Conservation (phyloP, 2,888 invertebrate genomes). For the Sinhomidia bicolor region DNA sequence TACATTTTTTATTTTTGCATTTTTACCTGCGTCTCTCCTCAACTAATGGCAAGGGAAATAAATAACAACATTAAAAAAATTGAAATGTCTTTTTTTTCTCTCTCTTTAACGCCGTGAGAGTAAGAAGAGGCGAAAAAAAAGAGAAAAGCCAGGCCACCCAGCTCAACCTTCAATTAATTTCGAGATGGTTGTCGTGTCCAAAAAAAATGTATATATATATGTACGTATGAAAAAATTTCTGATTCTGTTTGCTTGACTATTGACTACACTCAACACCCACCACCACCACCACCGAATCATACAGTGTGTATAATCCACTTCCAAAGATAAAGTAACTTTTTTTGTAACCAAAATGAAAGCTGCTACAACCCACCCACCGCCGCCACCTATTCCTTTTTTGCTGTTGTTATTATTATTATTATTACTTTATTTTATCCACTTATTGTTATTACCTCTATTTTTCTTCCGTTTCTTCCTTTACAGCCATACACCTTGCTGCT, state of each 20-base stretch:
- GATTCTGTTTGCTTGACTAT: slow-evolving; percentile 6
- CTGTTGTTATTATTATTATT: neutral
- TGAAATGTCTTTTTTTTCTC: neutral
- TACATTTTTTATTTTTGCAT: neutral
- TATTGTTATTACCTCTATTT: neutral
- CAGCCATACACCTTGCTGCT: neutral
- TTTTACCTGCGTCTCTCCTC: neutral
- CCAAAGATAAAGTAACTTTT: too few species aligned
- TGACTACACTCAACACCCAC: too few species aligned
- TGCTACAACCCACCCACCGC: slow-evolving; percentile 43
- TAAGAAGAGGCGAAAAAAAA: neutral
- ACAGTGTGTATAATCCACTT: too few species aligned
- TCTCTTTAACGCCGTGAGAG: neutral
- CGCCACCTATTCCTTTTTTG: neutral
- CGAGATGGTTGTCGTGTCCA: slow-evolving; percentile 47
- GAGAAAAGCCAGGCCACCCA: slow-evolving; percentile 61
- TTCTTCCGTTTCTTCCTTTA: neutral
- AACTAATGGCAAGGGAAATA: neutral
- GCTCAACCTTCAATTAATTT: slow-evolving; percentile 68
- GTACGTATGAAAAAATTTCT: neutral
- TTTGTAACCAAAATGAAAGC: neutral
- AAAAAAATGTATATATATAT: neutral
- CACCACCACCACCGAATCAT: too few species aligned
- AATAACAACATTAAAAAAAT: neutral
- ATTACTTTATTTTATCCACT: neutral